Evolutionary conservation across 2,888 invertebrate genomes (phyloP).

Genomic region (Kryphioiulus occultus): DNA sequence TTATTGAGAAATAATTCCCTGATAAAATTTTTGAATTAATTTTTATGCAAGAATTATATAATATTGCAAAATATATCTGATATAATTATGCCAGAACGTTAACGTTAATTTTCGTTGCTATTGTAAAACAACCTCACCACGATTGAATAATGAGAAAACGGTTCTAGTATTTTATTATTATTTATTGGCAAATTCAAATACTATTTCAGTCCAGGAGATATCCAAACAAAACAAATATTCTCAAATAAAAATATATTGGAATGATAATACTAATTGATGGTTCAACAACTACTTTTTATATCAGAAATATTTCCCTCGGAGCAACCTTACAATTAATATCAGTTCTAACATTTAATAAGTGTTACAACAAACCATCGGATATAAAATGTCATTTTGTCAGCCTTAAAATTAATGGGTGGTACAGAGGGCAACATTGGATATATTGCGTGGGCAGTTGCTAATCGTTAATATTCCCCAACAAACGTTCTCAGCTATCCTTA

Average conservation of each 20-base stretch:
- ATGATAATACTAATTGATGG: background rate
- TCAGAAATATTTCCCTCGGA: conserved; percentile 7
- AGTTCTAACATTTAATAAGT: background rate
- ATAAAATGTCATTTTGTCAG: background rate
- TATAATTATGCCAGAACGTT: too few species aligned
- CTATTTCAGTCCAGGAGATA: background rate
- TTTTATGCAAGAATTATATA: too few species aligned
- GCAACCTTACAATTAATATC: background rate
- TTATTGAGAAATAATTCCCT: too few species aligned
- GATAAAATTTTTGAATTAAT: too few species aligned
- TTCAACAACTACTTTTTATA: conserved; percentile 4
- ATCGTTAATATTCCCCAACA: background rate
- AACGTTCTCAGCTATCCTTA: background rate
- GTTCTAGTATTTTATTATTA: too few species aligned
- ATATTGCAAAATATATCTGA: too few species aligned
- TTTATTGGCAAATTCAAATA: conserved; percentile 35
- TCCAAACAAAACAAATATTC: background rate
- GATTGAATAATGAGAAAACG: too few species aligned
- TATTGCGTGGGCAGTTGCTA: background rate
- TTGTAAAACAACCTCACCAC: too few species aligned
- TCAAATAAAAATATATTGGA: background rate
- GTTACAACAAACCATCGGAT: background rate
- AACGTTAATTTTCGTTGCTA: too few species aligned
- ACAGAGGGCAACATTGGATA: background rate
- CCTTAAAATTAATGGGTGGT: background rate